Evolutionary conservation across 2,113 vertebrate species (phyloP).

Genomic region (Tragelaphus buxtoni): DNA sequence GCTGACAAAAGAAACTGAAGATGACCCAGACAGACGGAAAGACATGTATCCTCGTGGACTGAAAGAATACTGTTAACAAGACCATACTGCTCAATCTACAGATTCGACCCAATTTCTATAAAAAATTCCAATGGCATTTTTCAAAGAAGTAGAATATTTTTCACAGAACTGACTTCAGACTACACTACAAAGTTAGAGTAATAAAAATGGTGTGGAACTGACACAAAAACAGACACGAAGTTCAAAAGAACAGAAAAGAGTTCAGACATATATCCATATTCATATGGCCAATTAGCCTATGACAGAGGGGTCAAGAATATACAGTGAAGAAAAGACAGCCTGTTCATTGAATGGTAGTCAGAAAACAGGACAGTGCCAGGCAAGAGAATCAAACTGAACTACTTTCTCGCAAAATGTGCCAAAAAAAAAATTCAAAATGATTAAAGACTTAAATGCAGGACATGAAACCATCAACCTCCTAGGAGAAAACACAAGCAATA

Average conservation of each 20-base stretch:
- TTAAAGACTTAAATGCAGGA: neutral
- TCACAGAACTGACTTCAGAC: neutral
- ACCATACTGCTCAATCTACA: neutral
- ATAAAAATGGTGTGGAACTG: neutral
- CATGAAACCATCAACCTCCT: neutral
- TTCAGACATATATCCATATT: neutral
- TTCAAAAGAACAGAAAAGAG: neutral
- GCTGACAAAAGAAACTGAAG: neutral
- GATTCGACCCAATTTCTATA: neutral
- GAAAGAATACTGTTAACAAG: neutral
- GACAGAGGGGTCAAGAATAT: neutral
- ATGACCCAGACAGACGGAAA: neutral
- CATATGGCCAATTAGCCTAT: too few relatives aligned
- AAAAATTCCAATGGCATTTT: neutral
- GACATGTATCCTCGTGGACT: accelerated
- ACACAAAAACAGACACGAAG: neutral
- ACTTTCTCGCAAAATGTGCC: neutral
- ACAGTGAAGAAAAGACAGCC: neutral
- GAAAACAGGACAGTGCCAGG: neutral
- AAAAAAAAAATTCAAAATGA: neutral
- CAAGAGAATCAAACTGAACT: neutral
- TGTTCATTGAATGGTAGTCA: neutral
- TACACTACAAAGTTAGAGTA: neutral
- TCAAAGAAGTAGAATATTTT: neutral
- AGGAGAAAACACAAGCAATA: neutral